These are phyloP conservation scores for Aleadryas rufinucha DNA, from an alignment of 2,113 vertebrate species.

Conservation along the genomic window DNA sequence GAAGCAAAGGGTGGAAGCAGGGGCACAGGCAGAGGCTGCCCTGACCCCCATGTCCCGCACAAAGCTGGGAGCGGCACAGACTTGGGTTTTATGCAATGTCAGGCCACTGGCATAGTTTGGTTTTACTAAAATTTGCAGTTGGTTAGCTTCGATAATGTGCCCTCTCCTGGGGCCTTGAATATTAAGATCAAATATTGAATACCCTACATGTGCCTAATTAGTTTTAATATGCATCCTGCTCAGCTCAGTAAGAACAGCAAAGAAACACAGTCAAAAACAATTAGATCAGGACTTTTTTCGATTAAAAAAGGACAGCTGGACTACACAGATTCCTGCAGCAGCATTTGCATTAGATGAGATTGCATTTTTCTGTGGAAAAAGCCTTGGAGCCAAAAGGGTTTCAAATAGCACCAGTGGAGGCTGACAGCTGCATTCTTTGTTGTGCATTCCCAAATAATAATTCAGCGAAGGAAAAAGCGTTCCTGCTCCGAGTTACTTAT, in stretches of 20 bases:
- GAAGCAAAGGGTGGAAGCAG: neutral
- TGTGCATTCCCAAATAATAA: neutral
- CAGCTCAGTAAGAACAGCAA: neutral
- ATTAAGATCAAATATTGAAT: slow-evolving; percentile 34
- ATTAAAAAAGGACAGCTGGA: slow-evolving; percentile 7
- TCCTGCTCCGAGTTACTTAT: neutral
- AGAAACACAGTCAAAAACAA: slow-evolving; percentile 30
- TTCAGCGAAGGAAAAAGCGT: neutral
- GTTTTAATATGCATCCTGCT: slow-evolving; percentile 3
- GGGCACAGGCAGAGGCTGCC: fast-evolving
- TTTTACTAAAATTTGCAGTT: neutral
- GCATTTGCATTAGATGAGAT: slow-evolving; percentile 35
- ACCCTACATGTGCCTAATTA: slow-evolving; percentile 34
- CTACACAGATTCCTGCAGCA: slow-evolving; percentile 13
- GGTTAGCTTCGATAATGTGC: neutral
- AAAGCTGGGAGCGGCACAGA: fast-evolving
- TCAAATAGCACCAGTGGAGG: slow-evolving; percentile 9
- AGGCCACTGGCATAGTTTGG: neutral
- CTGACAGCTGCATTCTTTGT: slow-evolving; percentile 11
- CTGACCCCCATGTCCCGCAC: fast-evolving
- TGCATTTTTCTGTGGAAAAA: slow-evolving; percentile 52
- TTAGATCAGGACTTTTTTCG: neutral
- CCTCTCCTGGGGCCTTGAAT: slow-evolving; percentile 21
- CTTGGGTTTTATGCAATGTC: neutral
- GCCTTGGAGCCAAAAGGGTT: slow-evolving; percentile 18